phyloP scores from a whole-genome alignment of 2,797 vertebrate genomes.

The Tympanoctomys barrerae region DNA sequence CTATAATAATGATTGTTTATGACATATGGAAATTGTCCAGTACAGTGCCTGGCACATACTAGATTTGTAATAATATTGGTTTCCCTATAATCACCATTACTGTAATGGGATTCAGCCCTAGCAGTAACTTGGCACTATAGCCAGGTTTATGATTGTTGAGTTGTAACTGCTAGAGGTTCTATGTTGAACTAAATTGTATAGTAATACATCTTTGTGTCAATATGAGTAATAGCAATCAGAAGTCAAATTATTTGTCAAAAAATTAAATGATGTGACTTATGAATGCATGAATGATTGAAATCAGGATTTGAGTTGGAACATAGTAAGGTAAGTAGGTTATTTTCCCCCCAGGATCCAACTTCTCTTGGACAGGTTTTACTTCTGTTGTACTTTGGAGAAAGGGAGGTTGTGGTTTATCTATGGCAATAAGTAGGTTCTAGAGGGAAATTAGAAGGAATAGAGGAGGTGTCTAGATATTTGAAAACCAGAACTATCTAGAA shows the following conservation, averaged over 20 bases:
- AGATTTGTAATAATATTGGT: neutral
- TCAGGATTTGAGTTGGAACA: neutral
- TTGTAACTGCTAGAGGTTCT: neutral
- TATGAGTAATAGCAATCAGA: constrained; percentile 7
- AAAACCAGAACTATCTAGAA: neutral
- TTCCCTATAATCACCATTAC: constrained; percentile 48
- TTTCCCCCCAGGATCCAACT: neutral
- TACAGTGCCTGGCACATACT: neutral
- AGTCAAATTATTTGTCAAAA: constrained; percentile 33
- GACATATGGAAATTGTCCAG: neutral
- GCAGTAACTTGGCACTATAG: constrained; percentile 32
- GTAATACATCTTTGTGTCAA: neutral
- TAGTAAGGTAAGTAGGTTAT: neutral
- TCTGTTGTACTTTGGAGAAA: neutral
- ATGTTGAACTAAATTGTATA: neutral
- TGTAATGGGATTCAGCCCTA: constrained; percentile 41
- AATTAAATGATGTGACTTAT: neutral
- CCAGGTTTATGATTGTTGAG: constrained; percentile 29
- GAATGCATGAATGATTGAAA: neutral
- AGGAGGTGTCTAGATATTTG: neutral
- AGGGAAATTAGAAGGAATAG: neutral
- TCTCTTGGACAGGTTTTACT: constrained; percentile 16
- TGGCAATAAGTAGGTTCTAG: neutral
- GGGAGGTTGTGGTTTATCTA: neutral
- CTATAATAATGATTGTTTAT: constrained; percentile 15